Conservation (phyloP, 1,140 invertebrate genomes). For the Rhysida immarginata region DNA sequence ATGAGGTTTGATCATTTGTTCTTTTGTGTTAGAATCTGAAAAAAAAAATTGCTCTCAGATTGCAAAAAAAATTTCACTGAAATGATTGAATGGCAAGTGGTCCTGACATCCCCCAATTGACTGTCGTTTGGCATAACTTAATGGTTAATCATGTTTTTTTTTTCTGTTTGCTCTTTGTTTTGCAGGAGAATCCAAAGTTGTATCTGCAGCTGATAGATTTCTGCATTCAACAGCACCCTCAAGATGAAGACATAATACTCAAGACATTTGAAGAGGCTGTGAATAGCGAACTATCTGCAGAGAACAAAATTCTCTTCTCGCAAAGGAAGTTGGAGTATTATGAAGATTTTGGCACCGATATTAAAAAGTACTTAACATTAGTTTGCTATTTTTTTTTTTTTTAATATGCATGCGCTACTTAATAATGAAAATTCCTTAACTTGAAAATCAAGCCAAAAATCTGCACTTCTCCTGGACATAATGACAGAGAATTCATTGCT, state of each 20-base stretch:
- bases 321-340: constrained; percentile 79
- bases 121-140: no score
- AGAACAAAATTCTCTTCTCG: constrained; percentile 72
- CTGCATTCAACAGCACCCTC: constrained; percentile 53
- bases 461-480: no score
- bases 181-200: constrained; percentile 44
- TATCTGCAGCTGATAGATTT: constrained; percentile 82
- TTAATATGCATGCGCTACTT: background rate
- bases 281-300: constrained; percentile 48
- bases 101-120: no score
- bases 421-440: background rate
- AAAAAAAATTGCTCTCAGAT: background rate
- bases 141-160: constrained; percentile 1
- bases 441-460: no score
- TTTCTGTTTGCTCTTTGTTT: constrained; percentile 9
- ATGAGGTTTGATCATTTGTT: constrained; percentile 5
- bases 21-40: background rate
- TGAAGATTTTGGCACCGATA: constrained; percentile 36
- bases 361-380: constrained; percentile 19
- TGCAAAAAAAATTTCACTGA: background rate
- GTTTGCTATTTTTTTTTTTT: constrained; percentile 21
- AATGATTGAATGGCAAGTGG: background rate
- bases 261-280: constrained; percentile 56
- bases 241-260: constrained; percentile 49
- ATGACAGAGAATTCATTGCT: no score